A percentile compares a stretch with the other conserved stretches of the same genome.
phyloP scores from a whole-genome alignment of 2,113 vertebrate genomes.

The Ammospiza nelsoni region DNA sequence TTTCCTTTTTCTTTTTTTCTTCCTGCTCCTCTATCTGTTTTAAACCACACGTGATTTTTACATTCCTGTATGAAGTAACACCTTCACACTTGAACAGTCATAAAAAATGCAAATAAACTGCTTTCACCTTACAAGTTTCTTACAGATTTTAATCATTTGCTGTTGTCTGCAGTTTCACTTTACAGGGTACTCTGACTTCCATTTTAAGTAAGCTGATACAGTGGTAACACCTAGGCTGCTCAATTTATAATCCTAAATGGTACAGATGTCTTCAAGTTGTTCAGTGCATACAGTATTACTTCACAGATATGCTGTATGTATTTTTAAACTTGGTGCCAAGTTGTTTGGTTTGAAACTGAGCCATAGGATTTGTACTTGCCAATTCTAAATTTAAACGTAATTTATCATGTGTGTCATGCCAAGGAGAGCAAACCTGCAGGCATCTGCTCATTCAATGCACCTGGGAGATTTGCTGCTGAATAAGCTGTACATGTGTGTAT shows the following conservation, averaged over 20 bases:
- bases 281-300: constrained; percentile 15
- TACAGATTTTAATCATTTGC: background rate
- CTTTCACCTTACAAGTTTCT: background rate
- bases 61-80: background rate
- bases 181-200: background rate
- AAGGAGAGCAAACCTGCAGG: constrained; percentile 32
- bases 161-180: background rate
- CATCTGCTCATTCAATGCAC: constrained; percentile 8
- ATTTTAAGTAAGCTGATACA: background rate
- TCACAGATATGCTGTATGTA: background rate
- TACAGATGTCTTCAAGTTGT: constrained; percentile 20
- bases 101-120: background rate
- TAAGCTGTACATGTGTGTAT: background rate
- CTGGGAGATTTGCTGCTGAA: constrained; percentile 13
- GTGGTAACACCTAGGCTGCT: background rate
- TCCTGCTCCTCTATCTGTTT: background rate
- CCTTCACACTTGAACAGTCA: background rate
- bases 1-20: background rate
- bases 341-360: constrained; percentile 44
- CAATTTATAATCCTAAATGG: background rate
- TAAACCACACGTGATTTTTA: background rate
- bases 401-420: constrained; percentile 6
- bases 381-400: constrained; percentile 60
- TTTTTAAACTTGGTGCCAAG: constrained; percentile 49
- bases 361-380: constrained; percentile 37